phyloP scores from a whole-genome alignment of 2,888 invertebrate genomes.

The Sipha maydis region DNA sequence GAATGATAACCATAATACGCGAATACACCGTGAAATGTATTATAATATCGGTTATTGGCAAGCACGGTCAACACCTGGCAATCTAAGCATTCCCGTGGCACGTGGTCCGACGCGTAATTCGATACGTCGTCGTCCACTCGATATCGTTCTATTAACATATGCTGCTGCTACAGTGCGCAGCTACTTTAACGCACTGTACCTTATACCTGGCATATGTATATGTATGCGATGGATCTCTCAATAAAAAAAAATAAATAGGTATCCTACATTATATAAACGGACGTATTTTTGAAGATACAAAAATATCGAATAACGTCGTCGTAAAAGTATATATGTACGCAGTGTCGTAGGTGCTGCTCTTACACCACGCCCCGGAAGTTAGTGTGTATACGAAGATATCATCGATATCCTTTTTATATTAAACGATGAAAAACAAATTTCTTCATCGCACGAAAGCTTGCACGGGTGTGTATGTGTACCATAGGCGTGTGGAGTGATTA shows the following conservation, averaged over 20 bases:
- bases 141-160: constrained; percentile 47
- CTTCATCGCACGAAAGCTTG: neutral
- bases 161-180: neutral
- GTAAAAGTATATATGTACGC: too few species aligned
- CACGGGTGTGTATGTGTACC: too few species aligned
- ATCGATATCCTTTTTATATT: neutral
- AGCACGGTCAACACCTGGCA: constrained; percentile 36
- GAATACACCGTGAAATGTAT: constrained; percentile 8
- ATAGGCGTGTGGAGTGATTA: too few species aligned
- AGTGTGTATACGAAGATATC: neutral
- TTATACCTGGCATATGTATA: neutral
- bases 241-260: constrained; percentile 1
- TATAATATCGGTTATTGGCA: neutral
- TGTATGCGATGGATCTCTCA: neutral
- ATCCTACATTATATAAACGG: constrained; percentile 7
- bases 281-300: neutral
- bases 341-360: neutral
- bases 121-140: constrained; percentile 48
- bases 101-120: constrained; percentile 49
- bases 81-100: constrained; percentile 24
- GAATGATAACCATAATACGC: neutral
- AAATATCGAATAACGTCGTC: constrained; percentile 28
- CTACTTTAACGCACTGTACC: constrained; percentile 9
- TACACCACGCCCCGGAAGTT: constrained; percentile 25
- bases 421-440: neutral